Evolutionary conservation across 2,113 vertebrate genomes (phyloP).

Genomic region (Mandrillus leucophaeus): DNA sequence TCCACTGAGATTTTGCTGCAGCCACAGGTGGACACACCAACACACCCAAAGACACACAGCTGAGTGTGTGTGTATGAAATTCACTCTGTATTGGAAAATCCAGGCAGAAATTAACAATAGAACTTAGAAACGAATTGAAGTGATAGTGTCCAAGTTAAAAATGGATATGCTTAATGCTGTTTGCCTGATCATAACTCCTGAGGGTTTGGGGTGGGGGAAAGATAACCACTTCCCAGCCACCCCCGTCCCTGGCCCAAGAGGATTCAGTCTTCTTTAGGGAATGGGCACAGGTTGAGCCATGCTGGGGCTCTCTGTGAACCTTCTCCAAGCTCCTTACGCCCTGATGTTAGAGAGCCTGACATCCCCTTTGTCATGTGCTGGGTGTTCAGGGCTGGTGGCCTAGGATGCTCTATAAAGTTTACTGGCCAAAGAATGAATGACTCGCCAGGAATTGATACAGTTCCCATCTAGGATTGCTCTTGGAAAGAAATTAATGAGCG

Average conservation of each 20-base stretch:
- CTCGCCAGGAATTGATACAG: not conserved
- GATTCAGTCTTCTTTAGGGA: not conserved
- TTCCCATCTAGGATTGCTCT: not conserved
- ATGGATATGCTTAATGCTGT: not conserved
- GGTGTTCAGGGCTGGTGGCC: not conserved
- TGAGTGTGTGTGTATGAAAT: not conserved
- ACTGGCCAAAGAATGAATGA: not conserved
- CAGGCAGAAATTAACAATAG: not conserved
- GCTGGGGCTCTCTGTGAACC: not conserved
- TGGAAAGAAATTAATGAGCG: slow-evolving; percentile 13
- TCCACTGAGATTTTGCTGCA: not conserved
- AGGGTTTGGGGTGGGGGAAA: not conserved
- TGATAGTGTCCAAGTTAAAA: not conserved
- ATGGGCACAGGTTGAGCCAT: no score
- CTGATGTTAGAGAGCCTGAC: not conserved
- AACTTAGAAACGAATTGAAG: not conserved
- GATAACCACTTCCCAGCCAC: not conserved
- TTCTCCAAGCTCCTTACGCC: not conserved
- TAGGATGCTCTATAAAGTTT: not conserved
- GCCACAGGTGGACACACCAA: not conserved
- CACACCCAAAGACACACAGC: not conserved
- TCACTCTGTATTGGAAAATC: not conserved
- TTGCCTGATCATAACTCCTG: not conserved
- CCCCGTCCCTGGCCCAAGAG: accelerated
- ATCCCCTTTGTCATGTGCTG: not conserved